A percentile compares a stretch with the other conserved stretches of the same genome.
These are phyloP conservation scores for Ptilonorhynchus violaceus DNA, from an alignment of 2,113 vertebrate species.

Conservation along the genomic window DNA sequence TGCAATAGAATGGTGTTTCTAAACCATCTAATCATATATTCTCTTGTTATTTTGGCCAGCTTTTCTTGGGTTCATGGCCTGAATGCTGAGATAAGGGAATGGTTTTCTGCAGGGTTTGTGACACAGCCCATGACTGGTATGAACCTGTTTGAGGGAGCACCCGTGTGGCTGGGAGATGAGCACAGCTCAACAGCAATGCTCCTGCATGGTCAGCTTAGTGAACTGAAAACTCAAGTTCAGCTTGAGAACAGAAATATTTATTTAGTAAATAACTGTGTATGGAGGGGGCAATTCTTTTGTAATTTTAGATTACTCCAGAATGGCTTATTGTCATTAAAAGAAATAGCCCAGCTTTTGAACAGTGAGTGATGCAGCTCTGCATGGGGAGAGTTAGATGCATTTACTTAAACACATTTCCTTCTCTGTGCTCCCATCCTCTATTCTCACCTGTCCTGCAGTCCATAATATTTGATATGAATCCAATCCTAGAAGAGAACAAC, in stretches of 20 bases:
- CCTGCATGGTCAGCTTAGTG: neutral
- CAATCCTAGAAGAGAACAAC: neutral
- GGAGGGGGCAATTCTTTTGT: neutral
- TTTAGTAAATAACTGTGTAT: neutral
- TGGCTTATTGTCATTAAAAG: neutral
- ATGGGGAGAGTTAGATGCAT: neutral
- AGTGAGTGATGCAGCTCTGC: neutral
- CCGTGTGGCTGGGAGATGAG: neutral
- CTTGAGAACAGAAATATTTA: neutral
- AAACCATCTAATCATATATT: neutral
- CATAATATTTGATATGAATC: neutral
- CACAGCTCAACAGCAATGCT: accelerated
- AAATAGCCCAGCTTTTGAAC: neutral
- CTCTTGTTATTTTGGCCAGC: neutral
- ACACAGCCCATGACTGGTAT: neutral
- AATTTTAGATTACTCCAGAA: neutral
- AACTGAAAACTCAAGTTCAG: neutral
- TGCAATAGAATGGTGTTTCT: neutral
- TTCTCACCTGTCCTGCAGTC: neutral
- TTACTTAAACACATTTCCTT: neutral
- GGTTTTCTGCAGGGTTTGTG: neutral
- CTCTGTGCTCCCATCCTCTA: neutral
- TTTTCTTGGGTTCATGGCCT: neutral
- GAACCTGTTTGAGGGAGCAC: neutral
- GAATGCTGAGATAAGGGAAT: neutral